Base-by-base conservation (phyloP, 2,797 vertebrate species). In the Falco cherrug region DNA sequence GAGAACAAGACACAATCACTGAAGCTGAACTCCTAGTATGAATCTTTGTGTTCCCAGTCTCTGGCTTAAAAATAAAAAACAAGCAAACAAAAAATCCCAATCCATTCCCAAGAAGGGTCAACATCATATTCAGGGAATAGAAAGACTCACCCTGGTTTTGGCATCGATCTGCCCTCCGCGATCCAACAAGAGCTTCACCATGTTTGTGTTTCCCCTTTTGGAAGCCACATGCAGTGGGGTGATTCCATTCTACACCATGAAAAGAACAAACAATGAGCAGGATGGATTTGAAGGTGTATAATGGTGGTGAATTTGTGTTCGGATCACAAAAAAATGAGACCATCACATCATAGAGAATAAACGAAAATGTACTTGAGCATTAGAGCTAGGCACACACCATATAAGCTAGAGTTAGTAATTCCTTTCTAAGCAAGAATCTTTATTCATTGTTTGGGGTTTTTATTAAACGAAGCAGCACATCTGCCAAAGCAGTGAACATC, bases 171-270 rank as follows among this genome's bases (percentile, higher is more conserved):
- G 99, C 88, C 99, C 98, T 77, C 99, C 99, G 1, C 99, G 98
- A 98, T 99, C 99, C 98, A 99, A 97, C 37, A 99, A 96, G 93
- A 99, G 98, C 92, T 99, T 99, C 88, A 99, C 99, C 99, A 99
- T 99, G 98, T 99, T 99, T 56, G 99, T 99, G 98, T 99, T 99
- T 87, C 99, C 99, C 76, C 99, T 99, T 98, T 99, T 99, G 80
- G 99, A 99, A 73, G 99, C 99, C 97, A 99, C 99, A 10, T 99
- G 99, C 45, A 99, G 98, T 50, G 99, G 99, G 37, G 99, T 99
- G 92, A 99, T 99, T 87, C 99, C 99, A 89, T 99, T 99, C 99
- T 99, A 97, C 84, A 95, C 84, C 81, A 93, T 54, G 86, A 92
- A 97, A 97, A 98, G 97, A 97, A 93, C 93, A 97, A 97, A 97